These are phyloP conservation scores for Meloidogyne chitwoodi DNA, from an alignment of 1,140 invertebrate species.

Conservation along the genomic window DNA sequence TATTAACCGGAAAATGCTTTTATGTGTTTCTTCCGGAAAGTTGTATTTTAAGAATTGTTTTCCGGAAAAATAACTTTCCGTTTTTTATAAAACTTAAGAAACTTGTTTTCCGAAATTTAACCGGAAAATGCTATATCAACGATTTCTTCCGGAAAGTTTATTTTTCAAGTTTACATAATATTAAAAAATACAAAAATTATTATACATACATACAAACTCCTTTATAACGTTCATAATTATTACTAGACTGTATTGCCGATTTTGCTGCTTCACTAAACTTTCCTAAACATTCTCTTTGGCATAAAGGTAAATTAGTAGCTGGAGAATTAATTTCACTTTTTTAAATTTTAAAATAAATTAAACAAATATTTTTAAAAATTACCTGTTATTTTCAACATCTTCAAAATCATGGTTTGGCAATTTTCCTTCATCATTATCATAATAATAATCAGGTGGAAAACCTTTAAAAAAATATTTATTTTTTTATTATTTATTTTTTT, in stretches of 20 bases:
- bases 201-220: conserved; percentile 14
- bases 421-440: not conserved
- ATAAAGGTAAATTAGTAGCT: not conserved
- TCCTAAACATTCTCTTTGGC: not conserved
- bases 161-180: no score
- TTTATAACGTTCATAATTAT: conserved; percentile 21
- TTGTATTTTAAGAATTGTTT: not conserved
- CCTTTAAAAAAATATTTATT: not conserved
- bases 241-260: conserved; percentile 9
- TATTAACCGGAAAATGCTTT: not conserved
- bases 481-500: not conserved
- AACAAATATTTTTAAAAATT: not conserved
- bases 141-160: not conserved
- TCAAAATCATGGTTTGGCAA: not conserved
- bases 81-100: no score
- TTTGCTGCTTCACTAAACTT: conserved; percentile 21
- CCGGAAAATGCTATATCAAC: not conserved
- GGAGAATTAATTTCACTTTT: not conserved
- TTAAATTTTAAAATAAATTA: not conserved
- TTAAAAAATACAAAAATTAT: not conserved
- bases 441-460: conserved; percentile 2
- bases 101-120: not conserved
- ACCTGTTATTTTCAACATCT: not conserved
- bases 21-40: no score
- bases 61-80: no score